A percentile compares a stretch with the other conserved stretches of the same genome.
Evolutionary conservation across 2,113 vertebrate species (phyloP).

Genomic region (Megaceryle torquata): DNA sequence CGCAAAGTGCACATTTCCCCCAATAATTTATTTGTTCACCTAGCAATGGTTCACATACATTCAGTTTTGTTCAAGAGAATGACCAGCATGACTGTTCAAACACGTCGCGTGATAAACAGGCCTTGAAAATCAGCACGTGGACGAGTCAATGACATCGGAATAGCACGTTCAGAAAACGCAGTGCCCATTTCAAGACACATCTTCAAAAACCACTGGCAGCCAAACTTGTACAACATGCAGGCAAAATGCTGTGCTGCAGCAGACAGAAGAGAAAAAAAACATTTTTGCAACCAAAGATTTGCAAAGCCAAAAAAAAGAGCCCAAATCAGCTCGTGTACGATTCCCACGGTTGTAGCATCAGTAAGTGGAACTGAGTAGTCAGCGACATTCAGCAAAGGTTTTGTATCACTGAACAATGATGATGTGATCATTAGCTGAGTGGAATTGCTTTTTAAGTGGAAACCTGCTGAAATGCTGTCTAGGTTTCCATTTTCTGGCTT

Average conservation of each 20-base stretch:
- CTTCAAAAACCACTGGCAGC: neutral
- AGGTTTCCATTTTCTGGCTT: neutral
- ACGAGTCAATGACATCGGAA: neutral
- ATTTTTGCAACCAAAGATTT: neutral
- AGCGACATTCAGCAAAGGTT: neutral
- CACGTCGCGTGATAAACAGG: neutral
- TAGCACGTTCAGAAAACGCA: neutral
- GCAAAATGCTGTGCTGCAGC: neutral
- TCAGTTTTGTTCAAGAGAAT: conserved; percentile 36
- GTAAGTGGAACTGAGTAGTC: neutral
- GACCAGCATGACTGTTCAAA: neutral
- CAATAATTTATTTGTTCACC: conserved; percentile 57
- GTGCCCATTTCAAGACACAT: neutral
- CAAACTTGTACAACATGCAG: neutral
- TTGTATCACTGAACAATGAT: neutral
- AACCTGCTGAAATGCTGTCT: neutral
- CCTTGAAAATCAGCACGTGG: neutral
- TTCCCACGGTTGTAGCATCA: accelerated
- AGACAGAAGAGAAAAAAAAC: neutral
- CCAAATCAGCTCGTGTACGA: neutral
- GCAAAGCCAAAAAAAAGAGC: neutral
- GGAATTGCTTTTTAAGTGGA: neutral
- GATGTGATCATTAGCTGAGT: neutral
- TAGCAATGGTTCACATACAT: neutral
- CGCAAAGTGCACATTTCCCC: neutral